phyloP scores from a whole-genome alignment of 2,113 vertebrate genomes.

The Xyliphius kryptos region DNA sequence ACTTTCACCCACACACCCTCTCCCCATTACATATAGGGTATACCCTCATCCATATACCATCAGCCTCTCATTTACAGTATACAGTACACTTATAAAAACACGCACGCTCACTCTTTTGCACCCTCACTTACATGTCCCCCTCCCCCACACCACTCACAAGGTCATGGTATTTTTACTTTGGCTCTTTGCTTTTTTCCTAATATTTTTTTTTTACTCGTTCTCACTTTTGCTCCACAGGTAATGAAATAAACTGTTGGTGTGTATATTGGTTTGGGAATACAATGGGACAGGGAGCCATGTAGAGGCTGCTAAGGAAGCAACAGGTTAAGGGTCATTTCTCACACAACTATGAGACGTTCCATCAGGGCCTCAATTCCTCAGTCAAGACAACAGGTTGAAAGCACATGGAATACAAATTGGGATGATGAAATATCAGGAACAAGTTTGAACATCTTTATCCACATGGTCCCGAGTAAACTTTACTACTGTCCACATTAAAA shows the following conservation, averaged over 20 bases:
- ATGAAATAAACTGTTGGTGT: constrained; percentile 81
- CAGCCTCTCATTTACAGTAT: too few relatives aligned
- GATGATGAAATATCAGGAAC: constrained; percentile 39
- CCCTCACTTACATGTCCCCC: constrained; percentile 1
- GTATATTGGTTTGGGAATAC: constrained; percentile 67
- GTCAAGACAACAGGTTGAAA: constrained; percentile 53
- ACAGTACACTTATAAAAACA: too few relatives aligned
- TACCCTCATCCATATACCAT: too few relatives aligned
- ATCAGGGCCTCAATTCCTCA: constrained; percentile 59
- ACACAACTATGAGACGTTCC: constrained; percentile 57
- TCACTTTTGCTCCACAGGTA: constrained; percentile 54
- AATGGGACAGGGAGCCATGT: constrained; percentile 66
- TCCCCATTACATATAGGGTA: too few relatives aligned
- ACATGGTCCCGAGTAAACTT: too few relatives aligned
- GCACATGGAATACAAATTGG: constrained; percentile 57
- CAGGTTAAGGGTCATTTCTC: constrained; percentile 59
- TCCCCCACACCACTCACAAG: neutral
- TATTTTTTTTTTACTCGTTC: constrained; percentile 43
- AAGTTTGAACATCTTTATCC: neutral
- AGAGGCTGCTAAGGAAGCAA: constrained; percentile 57
- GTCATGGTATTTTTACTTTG: constrained; percentile 4
- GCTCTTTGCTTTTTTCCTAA: neutral
- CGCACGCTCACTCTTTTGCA: neutral
- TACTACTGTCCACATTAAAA: neutral
- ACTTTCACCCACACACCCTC: neutral